Base-by-base conservation (phyloP, 2,797 vertebrate genomes). In the Leptodactylus fallax region DNA sequence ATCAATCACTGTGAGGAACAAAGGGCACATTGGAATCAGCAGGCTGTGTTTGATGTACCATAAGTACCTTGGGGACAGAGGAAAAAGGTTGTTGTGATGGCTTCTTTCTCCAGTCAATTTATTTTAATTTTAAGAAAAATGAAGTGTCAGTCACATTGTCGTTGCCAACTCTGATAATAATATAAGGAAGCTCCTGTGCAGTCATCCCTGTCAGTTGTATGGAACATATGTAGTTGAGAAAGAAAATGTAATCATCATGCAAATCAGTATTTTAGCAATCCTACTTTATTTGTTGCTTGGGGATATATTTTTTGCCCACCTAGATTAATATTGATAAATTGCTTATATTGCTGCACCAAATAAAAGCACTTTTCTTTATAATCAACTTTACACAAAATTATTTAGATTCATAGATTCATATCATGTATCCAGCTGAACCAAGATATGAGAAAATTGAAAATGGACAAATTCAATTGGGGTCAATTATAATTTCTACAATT, bases 91-190 rank as follows among this genome's bases (percentile, higher is more conserved):
- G 63, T 72, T 80, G 63, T 80, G 65, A 81, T 61, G 63, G 51
- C 27, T 11, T 81, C 65, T 60, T 23, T 87, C 65, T 36, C 23
- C 77, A 86, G 77, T 25, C 53, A 47, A 77, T 67, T 86, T 56
- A 79, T 79, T 87, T 87, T 60, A 72, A 56, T 56, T 58, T 81
- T 72, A 55, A 72, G 77, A 81, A 80, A 81, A 81, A 81, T 60
- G 25, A 81, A 67, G 60, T 61, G 47, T 86, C 77, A 69, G 17
- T 71, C 23, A 8, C 63, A 79, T 23, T 36, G 36, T 36, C 36
- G 1, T 4, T 36, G 36, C 36, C 36, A 4, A 36, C 25, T 78
- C 2, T 0, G 65, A 83, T 83, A 45, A 83, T 83, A 45, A 71
- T 49, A 27, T 71, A n/a, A 47, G 51, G 58, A 23, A n/a, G 19